Evolutionary conservation across 2,888 invertebrate species (phyloP).

Genomic region (Venustoraphidia nigricollis): DNA sequence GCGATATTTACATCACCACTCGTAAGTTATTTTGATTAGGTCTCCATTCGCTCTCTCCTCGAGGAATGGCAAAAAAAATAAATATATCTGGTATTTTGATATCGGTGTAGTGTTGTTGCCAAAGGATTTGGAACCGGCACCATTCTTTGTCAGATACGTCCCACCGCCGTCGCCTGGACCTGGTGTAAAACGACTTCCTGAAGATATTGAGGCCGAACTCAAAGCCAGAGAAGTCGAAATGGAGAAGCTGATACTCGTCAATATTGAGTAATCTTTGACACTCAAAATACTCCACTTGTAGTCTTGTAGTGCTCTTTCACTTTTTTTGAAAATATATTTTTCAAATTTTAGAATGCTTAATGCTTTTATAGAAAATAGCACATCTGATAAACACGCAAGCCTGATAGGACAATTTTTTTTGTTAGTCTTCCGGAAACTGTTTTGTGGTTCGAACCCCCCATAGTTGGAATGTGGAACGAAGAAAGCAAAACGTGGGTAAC

Average conservation of each 20-base stretch:
- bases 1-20: slow-evolving; percentile 34
- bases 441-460: slow-evolving; percentile 25
- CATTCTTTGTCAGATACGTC: slow-evolving; percentile 49
- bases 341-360: too few species aligned
- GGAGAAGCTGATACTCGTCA: slow-evolving; percentile 53
- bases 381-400: too few species aligned
- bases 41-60: too few species aligned
- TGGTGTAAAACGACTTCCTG: slow-evolving; percentile 53
- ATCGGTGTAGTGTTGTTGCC: slow-evolving; percentile 36
- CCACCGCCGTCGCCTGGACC: slow-evolving; percentile 49
- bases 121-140: slow-evolving; percentile 38
- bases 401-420: neutral
- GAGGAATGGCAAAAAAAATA: too few species aligned
- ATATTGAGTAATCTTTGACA: slow-evolving; percentile 42
- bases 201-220: slow-evolving; percentile 67
- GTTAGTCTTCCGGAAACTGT: slow-evolving; percentile 14
- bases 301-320: too few species aligned
- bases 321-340: too few species aligned
- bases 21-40: slow-evolving; percentile 27
- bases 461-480: slow-evolving; percentile 23
- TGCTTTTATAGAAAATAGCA: too few species aligned
- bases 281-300: too few species aligned
- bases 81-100: slow-evolving; percentile 20
- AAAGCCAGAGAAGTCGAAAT: slow-evolving; percentile 56
- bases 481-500: slow-evolving; percentile 20